Percentiles rank a stretch among this genome's conserved stretches.
These are phyloP conservation scores for Morone chrysops DNA, from an alignment of 2,113 vertebrate genomes.

Conservation along the genomic window DNA sequence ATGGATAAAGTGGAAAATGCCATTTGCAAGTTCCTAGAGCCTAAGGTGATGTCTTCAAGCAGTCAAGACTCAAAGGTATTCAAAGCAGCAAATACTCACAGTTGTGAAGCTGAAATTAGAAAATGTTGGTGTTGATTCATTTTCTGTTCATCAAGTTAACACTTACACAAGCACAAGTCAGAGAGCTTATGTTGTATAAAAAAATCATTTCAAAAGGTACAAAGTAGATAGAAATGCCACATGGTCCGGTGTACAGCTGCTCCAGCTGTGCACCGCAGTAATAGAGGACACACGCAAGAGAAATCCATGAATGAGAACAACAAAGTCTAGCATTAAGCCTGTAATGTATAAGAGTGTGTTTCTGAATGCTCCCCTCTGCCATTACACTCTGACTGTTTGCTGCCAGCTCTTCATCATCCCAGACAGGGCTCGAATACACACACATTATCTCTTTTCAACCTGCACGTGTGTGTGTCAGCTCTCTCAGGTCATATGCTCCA, in stretches of 20 bases:
- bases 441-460: constrained; percentile 54
- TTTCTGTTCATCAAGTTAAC: not conserved
- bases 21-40: too few relatives aligned
- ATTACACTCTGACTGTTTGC: constrained; percentile 50
- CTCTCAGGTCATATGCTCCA: constrained; percentile 37
- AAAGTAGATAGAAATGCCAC: not conserved
- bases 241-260: not conserved
- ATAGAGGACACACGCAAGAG: not conserved
- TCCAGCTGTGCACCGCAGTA: not conserved
- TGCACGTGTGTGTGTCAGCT: constrained; percentile 19
- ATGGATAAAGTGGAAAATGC: too few relatives aligned
- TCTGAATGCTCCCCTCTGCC: constrained; percentile 50
- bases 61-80: too few relatives aligned
- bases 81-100: too few relatives aligned
- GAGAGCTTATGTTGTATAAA: not conserved
- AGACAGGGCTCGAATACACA: constrained; percentile 28
- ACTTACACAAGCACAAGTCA: not conserved
- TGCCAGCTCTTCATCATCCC: constrained; percentile 56
- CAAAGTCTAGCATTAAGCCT: constrained; percentile 9
- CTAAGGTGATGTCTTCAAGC: too few relatives aligned
- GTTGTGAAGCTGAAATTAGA: too few relatives aligned
- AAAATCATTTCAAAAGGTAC: not conserved
- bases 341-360: constrained; percentile 37
- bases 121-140: not conserved
- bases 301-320: constrained; percentile 57